These are phyloP conservation scores for Brachionus plicatilis DNA, from an alignment of 1,140 invertebrate genomes.

Conservation along the genomic window DNA sequence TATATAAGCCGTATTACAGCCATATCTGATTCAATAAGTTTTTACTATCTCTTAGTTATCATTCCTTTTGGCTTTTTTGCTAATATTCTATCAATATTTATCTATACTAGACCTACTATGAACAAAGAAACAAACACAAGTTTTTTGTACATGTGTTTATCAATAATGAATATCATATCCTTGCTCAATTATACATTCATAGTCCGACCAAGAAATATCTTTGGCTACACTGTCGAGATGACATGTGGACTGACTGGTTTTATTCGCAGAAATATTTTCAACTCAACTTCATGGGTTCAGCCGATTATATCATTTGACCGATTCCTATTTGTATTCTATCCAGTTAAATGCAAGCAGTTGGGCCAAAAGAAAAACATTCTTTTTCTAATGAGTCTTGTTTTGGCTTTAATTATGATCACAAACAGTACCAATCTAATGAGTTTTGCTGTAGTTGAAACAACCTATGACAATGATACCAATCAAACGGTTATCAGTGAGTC, in stretches of 20 bases:
- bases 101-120: not conserved
- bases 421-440: not conserved
- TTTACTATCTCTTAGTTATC: not conserved
- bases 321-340: not conserved
- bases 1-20: not conserved
- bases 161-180: conserved; percentile 19
- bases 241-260: not conserved
- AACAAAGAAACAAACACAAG: not conserved
- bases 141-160: conserved; percentile 16
- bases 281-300: conserved; percentile 21
- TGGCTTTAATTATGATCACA: not conserved
- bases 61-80: not conserved
- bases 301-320: conserved; percentile 3
- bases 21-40: not conserved
- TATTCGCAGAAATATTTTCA: conserved; percentile 1
- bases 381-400: not conserved
- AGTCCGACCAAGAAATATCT: not conserved
- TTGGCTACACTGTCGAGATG: not conserved
- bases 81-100: not conserved
- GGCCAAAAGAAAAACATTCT: not conserved
- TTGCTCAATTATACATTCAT: conserved; percentile 7
- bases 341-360: not conserved
- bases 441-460: not conserved
- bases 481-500: not conserved
- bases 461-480: not conserved